Evolutionary conservation across 1,140 invertebrate genomes (phyloP).

Genomic region (Metaphire vulgaris): DNA sequence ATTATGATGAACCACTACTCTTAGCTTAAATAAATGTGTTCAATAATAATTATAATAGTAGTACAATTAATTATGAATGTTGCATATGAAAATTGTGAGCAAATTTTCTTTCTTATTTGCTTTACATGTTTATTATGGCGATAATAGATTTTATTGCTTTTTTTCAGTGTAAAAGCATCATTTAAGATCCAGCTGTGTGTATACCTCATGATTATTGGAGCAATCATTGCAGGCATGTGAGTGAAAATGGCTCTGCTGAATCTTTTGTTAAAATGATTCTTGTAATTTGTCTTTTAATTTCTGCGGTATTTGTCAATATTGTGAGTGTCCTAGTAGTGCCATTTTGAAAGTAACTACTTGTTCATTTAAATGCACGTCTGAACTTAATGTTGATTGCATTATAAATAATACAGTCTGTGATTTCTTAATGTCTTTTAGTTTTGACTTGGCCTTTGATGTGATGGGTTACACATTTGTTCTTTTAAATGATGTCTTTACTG

Average conservation of each 20-base stretch:
- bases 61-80: too few relatives aligned
- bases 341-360: neutral
- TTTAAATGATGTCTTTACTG: slow-evolving; percentile 76
- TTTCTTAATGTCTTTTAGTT: slow-evolving; percentile 51
- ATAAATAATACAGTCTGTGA: slow-evolving; percentile 49
- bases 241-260: slow-evolving; percentile 25
- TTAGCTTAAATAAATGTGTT: too few relatives aligned
- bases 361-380: neutral
- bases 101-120: too few relatives aligned
- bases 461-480: slow-evolving; percentile 85
- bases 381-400: neutral
- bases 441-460: slow-evolving; percentile 86
- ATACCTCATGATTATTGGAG: slow-evolving; percentile 90
- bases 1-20: too few relatives aligned
- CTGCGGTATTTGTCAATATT: neutral
- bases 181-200: slow-evolving; percentile 71
- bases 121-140: too few relatives aligned
- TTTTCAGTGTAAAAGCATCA: slow-evolving; percentile 51
- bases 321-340: neutral
- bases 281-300: neutral
- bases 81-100: too few relatives aligned
- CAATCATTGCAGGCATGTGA: slow-evolving; percentile 60
- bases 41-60: too few relatives aligned
- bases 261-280: neutral
- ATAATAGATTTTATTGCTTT: neutral